phyloP scores from a whole-genome alignment of 53 echinoderm and acorn worm species.

The Actinopyga echinites region DNA sequence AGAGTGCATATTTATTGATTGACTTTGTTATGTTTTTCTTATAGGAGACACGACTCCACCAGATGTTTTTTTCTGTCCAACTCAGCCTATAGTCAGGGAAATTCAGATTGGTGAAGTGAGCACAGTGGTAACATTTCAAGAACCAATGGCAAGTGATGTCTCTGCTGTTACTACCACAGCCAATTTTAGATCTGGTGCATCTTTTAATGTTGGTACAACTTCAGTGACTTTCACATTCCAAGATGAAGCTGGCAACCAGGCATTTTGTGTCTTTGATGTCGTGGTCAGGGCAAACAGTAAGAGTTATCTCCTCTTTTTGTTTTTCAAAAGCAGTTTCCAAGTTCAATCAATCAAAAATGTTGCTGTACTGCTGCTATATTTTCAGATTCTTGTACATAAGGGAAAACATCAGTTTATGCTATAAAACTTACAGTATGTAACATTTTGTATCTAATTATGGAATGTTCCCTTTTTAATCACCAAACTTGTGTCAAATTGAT shows the following conservation, averaged over 20 bases:
- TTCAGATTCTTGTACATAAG: too few species aligned
- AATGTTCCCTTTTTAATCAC: too few species aligned
- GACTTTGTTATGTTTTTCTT: too few species aligned
- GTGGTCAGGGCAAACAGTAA: conserved; percentile 22
- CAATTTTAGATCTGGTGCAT: background rate
- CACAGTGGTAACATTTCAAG: background rate
- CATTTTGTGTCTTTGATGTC: conserved; percentile 18
- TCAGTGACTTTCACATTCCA: background rate
- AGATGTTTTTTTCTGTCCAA: conserved; percentile 8
- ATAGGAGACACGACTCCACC: conserved; percentile 19
- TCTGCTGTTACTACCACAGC: background rate
- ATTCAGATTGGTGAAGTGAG: background rate
- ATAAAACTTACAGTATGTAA: too few species aligned
- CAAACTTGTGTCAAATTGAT: too few species aligned
- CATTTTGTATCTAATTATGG: too few species aligned
- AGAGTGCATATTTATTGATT: too few species aligned
- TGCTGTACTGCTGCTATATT: too few species aligned
- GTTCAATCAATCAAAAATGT: too few species aligned
- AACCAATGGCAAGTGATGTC: conserved; percentile 13
- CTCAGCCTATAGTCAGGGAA: conserved; percentile 2
- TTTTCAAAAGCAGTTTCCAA: too few species aligned
- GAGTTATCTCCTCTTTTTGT: background rate
- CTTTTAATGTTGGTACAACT: conserved; percentile 6
- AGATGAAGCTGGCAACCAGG: conserved; percentile 17
- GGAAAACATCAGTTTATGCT: too few species aligned